phyloP scores from a whole-genome alignment of 2,113 vertebrate species.

The Taurulus bubalis region DNA sequence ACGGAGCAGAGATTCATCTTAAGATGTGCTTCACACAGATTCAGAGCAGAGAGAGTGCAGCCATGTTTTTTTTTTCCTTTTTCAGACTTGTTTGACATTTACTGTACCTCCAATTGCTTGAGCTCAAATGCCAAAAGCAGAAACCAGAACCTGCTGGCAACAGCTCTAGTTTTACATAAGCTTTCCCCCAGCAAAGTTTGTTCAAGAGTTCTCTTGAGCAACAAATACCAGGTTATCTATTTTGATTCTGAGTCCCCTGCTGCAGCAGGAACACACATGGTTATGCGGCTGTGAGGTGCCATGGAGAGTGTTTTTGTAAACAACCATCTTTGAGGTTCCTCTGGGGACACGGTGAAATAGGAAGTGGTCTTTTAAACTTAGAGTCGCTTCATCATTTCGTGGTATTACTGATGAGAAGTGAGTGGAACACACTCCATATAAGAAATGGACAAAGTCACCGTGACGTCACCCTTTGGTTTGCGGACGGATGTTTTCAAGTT shows the following conservation, averaged over 20 bases:
- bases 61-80: conserved; percentile 8
- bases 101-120: background rate
- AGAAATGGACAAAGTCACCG: background rate
- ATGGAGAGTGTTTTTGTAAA: background rate
- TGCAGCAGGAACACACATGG: background rate
- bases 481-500: background rate
- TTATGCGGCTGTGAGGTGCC: background rate
- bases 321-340: background rate
- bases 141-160: conserved; percentile 4
- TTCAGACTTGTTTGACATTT: conserved; percentile 13
- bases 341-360: conserved; percentile 2
- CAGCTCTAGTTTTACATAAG: background rate
- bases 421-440: background rate
- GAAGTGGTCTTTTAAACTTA: background rate
- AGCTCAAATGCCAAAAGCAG: conserved; percentile 19
- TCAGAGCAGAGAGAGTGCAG: background rate
- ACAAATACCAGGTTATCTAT: background rate
- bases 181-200: background rate
- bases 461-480: background rate
- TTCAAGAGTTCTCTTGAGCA: conserved; percentile 1
- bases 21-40: background rate
- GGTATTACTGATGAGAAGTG: background rate
- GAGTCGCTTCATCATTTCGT: background rate
- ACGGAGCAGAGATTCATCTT: conserved; percentile 14
- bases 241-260: background rate